Conservation (phyloP, 2,888 invertebrate species). For the Schizotus pectinicornis region DNA sequence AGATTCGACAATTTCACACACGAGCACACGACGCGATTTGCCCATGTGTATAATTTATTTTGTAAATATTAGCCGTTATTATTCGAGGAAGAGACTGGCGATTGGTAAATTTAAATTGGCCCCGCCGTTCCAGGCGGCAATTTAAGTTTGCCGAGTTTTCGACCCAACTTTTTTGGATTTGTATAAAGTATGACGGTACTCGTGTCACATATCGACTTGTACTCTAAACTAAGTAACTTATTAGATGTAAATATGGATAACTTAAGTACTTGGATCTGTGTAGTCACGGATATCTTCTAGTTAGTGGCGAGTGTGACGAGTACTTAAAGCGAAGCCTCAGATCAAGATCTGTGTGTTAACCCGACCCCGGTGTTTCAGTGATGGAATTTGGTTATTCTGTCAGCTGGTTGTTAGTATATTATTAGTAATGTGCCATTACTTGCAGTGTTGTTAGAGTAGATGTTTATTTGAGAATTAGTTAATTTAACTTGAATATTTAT, state of each 20-base stretch:
- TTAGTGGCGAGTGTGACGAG: slow-evolving; percentile 32
- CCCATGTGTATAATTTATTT: slow-evolving; percentile 23
- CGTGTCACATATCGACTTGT: slow-evolving; percentile 45
- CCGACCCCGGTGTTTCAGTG: slow-evolving; percentile 49
- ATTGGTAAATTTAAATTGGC: slow-evolving; percentile 17
- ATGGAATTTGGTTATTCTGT: slow-evolving; percentile 59
- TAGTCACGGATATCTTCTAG: slow-evolving; percentile 38
- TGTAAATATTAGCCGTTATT: slow-evolving; percentile 19
- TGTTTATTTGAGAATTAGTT: slow-evolving; percentile 56
- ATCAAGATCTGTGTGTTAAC: slow-evolving; percentile 29
- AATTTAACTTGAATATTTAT: slow-evolving; percentile 54
- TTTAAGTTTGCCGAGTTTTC: slow-evolving; percentile 17
- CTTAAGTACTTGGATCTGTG: slow-evolving; percentile 28
- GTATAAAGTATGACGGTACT: slow-evolving; percentile 41
- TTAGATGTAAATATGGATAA: slow-evolving; percentile 42
- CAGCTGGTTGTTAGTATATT: slow-evolving; percentile 51
- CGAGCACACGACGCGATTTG: slow-evolving; percentile 10
- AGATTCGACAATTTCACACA: slow-evolving; percentile 7
- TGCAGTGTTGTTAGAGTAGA: slow-evolving; percentile 56
- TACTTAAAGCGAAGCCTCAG: slow-evolving; percentile 26
- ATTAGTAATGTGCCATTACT: slow-evolving; percentile 57
- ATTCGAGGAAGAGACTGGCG: slow-evolving; percentile 4
- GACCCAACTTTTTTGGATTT: slow-evolving; percentile 30
- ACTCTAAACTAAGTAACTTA: slow-evolving; percentile 39
- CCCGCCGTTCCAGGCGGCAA: neutral